Evolutionary conservation across 2,113 vertebrate species (phyloP).

Genomic region (Indri indri): DNA sequence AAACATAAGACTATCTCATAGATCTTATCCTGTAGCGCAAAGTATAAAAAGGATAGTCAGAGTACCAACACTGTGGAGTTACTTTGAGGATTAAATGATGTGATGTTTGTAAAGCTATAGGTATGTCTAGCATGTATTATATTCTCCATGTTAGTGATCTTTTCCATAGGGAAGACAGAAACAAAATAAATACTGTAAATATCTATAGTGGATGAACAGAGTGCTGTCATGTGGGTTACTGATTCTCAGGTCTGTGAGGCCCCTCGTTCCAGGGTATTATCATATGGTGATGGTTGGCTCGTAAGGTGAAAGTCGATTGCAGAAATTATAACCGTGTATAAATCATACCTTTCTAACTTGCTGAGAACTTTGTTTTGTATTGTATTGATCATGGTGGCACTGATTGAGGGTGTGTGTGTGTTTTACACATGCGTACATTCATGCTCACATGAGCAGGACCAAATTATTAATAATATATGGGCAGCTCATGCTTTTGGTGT

Average conservation of each 20-base stretch:
- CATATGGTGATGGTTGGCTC: background rate
- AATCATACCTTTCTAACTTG: background rate
- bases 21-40: background rate
- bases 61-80: background rate
- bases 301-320: background rate
- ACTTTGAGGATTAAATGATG: constrained; percentile 24
- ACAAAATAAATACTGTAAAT: background rate
- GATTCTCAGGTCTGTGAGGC: background rate
- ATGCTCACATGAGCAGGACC: background rate
- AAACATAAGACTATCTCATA: background rate
- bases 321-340: background rate
- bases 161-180: background rate
- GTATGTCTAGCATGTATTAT: background rate
- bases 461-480: background rate
- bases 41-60: background rate
- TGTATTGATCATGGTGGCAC: background rate
- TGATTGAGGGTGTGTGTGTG: background rate
- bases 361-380: background rate
- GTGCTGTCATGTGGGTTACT: background rate
- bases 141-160: background rate
- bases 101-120: background rate
- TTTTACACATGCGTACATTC: background rate
- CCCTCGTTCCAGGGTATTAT: background rate
- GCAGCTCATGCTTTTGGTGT: background rate
- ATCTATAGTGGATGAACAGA: background rate